Conservation (phyloP, 2,797 vertebrate species). For the Dendrocincla tyrannina region DNA sequence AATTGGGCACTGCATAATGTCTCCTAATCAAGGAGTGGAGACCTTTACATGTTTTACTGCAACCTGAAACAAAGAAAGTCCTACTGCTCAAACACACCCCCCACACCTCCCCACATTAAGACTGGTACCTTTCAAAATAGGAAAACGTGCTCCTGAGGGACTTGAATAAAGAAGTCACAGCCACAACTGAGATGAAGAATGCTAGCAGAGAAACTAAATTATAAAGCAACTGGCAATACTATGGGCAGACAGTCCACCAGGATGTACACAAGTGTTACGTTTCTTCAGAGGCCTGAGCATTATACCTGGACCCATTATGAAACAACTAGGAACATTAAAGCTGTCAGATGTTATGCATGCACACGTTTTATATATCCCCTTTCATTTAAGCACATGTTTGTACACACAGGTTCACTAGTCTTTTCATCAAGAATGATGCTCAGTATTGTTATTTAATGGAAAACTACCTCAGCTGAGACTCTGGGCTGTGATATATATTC, state of each 20-base stretch:
- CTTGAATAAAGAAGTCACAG: neutral
- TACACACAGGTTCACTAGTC: neutral
- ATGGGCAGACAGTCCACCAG: neutral
- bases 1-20: neutral
- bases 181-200: neutral
- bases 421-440: neutral
- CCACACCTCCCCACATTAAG: accelerated
- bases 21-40: neutral
- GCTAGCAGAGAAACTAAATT: neutral
- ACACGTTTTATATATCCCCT: neutral
- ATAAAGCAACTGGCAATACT: neutral
- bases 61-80: neutral
- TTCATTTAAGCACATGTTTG: neutral
- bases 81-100: neutral
- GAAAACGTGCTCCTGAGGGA: neutral
- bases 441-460: neutral
- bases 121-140: neutral
- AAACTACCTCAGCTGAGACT: neutral
- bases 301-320: neutral
- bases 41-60: neutral
- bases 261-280: neutral
- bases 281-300: neutral
- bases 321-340: neutral
- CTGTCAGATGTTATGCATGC: neutral
- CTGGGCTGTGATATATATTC: neutral